phyloP scores from a whole-genome alignment of 2,113 vertebrate genomes.

The Odocoileus virginianus region DNA sequence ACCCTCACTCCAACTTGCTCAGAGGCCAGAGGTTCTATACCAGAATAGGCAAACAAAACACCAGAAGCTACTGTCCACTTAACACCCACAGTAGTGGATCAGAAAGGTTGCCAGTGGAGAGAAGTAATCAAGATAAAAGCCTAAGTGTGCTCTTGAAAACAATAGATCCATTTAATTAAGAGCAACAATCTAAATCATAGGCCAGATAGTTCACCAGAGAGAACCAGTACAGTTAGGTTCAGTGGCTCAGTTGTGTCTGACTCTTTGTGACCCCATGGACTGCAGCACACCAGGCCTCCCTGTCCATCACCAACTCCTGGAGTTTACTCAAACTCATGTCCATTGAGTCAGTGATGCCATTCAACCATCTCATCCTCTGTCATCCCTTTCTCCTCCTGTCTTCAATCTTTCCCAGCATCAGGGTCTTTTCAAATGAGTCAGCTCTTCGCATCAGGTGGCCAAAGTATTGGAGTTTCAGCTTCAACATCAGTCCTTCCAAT shows the following conservation, averaged over 20 bases:
- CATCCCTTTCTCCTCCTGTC: not conserved
- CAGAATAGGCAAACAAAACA: not conserved
- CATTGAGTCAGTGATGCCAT: not conserved
- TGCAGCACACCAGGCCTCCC: not conserved
- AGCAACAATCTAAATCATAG: not conserved
- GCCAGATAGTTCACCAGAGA: not conserved
- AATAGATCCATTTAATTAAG: not conserved
- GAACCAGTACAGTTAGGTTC: too few species aligned
- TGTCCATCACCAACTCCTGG: not conserved
- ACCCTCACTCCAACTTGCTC: not conserved
- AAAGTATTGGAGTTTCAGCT: not conserved
- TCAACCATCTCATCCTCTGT: not conserved
- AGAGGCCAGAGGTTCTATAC: not conserved
- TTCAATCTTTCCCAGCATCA: not conserved
- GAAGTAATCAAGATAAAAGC: not conserved
- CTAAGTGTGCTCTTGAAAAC: not conserved
- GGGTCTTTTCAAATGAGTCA: not conserved
- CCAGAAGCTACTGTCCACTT: not conserved
- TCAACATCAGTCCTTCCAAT: not conserved
- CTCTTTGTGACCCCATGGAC: too few species aligned
- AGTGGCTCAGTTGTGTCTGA: too few species aligned
- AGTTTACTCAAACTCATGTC: not conserved
- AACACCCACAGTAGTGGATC: not conserved
- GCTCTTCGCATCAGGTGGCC: not conserved
- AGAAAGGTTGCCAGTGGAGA: not conserved